Base-by-base conservation (phyloP, 2,888 invertebrate species). In the Harmothoe impar region DNA sequence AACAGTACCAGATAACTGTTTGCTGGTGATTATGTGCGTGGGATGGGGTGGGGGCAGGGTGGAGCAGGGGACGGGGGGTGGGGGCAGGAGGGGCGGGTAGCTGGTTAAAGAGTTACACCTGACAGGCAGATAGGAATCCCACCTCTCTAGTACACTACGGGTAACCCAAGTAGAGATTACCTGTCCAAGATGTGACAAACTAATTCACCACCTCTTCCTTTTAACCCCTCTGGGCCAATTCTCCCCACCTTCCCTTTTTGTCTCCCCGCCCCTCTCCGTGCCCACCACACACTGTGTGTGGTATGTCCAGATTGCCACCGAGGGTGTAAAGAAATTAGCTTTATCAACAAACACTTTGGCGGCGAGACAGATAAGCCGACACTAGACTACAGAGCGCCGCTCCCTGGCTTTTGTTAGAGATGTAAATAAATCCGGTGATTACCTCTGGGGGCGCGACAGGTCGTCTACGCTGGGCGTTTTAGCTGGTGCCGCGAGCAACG, bases 261-360 rank as follows among this genome's bases (percentile, higher is more conserved):
- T 25, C 20, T 77, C 77, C 7, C 25, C 77, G 35, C 81, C 81
- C 43, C 35, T 25, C 81, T 23, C 81, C 33, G 1, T 25, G 12
- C 33, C 33, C 43, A 43, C 33, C 43, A 1, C 33, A 20, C 86
- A 3, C 52, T 86, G 86, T 86, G 86, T 86, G 86, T 86, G 86
- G 86, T 86, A 86, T 15, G 33, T 25, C 17, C 3, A 31, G 25
- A 54, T 33, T 54, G 54, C 43, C 81, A 29, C 31, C 31, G 86
- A 54, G 86, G 86, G 86, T 86, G 86, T 86, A 25, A 86, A 54
- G 86, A 86, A 86, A 86, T 86, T 86, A 86, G 86, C 56, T 86
- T 86, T 86, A 86, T 86, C 86, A 86, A 86, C 86, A 86, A 86
- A 86, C 86, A 86, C 56, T 86, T 86, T 52, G 54, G 52, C 23